phyloP scores from a whole-genome alignment of 2,888 invertebrate species.

The Pseudococcus jackbeardsleyi region DNA sequence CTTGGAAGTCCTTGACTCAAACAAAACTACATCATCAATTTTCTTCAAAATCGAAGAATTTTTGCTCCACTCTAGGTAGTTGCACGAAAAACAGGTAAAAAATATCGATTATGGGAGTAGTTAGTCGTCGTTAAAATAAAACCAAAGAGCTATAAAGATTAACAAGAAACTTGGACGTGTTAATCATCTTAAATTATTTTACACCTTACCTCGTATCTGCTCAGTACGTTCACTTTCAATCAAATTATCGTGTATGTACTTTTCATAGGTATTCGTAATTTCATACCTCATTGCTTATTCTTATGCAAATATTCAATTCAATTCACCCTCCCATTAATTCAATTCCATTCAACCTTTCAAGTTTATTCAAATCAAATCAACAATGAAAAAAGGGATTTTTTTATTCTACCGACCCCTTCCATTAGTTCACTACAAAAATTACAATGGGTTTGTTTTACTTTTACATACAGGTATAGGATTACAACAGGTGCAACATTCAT shows the following conservation, averaged over 20 bases:
- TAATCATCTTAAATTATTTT: not conserved
- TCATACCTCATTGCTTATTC: not conserved
- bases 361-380: not conserved
- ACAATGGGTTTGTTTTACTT: not conserved
- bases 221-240: not conserved
- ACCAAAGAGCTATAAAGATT: not conserved
- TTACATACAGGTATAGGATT: not conserved
- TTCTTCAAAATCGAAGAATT: too few species aligned
- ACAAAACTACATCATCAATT: too few species aligned
- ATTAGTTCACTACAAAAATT: not conserved
- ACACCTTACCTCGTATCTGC: not conserved
- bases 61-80: too few species aligned
- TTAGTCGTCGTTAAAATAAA: conserved; percentile 3
- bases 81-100: not conserved
- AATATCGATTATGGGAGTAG: not conserved
- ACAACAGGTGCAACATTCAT: not conserved
- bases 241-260: not conserved
- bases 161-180: not conserved
- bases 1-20: too few species aligned
- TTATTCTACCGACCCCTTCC: not conserved
- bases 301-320: not conserved
- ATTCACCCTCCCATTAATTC: not conserved
- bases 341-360: not conserved
- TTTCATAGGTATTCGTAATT: too few species aligned
- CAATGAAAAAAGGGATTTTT: not conserved